Base-by-base conservation (phyloP, 2,888 invertebrate species). In the Phrixothrix hirtus region DNA sequence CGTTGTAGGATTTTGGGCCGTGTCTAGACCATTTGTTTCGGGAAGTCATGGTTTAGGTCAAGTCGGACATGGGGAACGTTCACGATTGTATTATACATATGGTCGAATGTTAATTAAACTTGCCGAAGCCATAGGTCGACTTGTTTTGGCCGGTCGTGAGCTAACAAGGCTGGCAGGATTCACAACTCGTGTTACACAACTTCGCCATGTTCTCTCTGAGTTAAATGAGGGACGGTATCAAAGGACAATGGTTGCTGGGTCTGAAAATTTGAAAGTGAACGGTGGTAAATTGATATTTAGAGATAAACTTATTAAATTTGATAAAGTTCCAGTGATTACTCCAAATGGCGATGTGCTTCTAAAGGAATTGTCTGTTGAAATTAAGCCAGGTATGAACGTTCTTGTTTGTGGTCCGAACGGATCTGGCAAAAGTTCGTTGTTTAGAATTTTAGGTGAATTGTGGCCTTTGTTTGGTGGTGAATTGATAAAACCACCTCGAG, bases 361-460 rank as follows among this genome's bases (percentile, higher is more conserved):
- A 26, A 85, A 88, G 64, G 92, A 94, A 64, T 79, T 98, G 9
- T 84, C 83, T 31, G 94, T 99, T 69, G 94, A 95, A 83, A 95
- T 76, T 21, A 63, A 63, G 37, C 95, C 95, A 0, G 97, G 97
- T 29, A 91, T 92, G 79, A 98, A 98, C 78, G 95, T 98, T 0
- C 76, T 98, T n/a, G 95, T 98, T 0, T 97, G 96, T 73, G 98
- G 98, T 0, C 98, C 98, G 1, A 99, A 99, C 75, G 98, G 99
- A 1, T 95, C 97, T 75, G 98, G 98, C 36, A 99, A 99, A 76
- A 95, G 95, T 43, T 97, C 96, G 0, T 81, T 99, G 66, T 99
- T 99, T 82, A 83, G 98, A 43, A 89, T 96, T 68, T 82, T 99
- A 9, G 98, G 98, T 32, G 97, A 95, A 81, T 78, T 99, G 48